phyloP scores from a whole-genome alignment of 2,888 invertebrate species.

The Drosophila nr. perissopoda region DNA sequence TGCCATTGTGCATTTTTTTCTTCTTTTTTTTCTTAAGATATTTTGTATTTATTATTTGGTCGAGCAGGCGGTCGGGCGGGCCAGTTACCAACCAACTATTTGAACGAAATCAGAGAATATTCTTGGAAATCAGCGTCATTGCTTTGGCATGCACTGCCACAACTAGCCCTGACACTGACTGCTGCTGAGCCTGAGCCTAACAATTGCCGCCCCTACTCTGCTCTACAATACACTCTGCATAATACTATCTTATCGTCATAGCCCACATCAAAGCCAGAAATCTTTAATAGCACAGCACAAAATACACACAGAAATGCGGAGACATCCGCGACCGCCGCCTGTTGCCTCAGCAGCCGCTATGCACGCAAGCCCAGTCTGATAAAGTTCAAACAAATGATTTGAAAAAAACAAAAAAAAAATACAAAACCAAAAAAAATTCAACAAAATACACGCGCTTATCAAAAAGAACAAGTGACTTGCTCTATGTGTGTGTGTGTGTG shows the following conservation, averaged over 20 bases:
- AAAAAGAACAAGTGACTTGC: constrained; percentile 43
- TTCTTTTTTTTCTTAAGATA: constrained; percentile 23
- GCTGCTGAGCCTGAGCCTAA: constrained; percentile 20
- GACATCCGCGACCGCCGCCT: constrained; percentile 17
- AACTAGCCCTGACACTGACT: constrained; percentile 41
- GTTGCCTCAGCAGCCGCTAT: neutral
- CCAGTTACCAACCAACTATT: constrained; percentile 46
- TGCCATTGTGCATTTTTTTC: constrained; percentile 1
- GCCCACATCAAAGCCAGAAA: constrained; percentile 59
- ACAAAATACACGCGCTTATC: constrained; percentile 55
- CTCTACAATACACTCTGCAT: constrained; percentile 17
- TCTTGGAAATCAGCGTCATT: constrained; percentile 69
- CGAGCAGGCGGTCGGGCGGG: constrained; percentile 13
- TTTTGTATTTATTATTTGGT: constrained; percentile 46
- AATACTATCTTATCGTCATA: constrained; percentile 52
- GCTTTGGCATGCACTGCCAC: constrained; percentile 65
- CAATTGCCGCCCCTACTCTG: constrained; percentile 18
- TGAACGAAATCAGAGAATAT: constrained; percentile 67
- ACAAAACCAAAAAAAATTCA: constrained; percentile 8
- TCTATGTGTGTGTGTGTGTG: constrained; percentile 9
- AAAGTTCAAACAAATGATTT: constrained; percentile 64
- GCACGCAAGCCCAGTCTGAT: constrained; percentile 60
- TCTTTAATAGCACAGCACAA: constrained; percentile 44
- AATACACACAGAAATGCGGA: constrained; percentile 26
- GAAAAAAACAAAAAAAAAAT: constrained; percentile 9